Conservation (phyloP, 2,888 invertebrate genomes). For the Gymnoscelis rufifasciata region DNA sequence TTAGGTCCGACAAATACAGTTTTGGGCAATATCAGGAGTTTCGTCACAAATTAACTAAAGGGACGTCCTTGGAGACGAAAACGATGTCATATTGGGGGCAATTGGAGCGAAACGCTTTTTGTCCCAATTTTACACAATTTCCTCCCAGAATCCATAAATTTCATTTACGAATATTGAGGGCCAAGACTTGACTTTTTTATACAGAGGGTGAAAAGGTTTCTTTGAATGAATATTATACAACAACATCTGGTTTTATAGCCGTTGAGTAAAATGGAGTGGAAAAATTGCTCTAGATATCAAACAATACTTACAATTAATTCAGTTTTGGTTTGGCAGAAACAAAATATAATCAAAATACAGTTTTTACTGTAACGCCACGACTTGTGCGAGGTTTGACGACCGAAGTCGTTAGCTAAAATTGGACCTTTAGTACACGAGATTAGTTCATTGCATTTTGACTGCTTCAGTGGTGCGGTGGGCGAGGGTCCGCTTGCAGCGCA, state of each 20-base stretch:
- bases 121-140: constrained; percentile 9
- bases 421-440: not conserved
- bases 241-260: not conserved
- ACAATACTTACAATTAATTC: no score
- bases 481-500: no score
- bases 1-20: constrained; percentile 3
- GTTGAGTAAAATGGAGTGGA: not conserved
- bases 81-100: constrained; percentile 12
- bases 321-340: no score
- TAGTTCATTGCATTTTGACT: no score
- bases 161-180: constrained; percentile 7
- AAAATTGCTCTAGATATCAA: no score
- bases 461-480: no score
- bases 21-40: constrained; percentile 10
- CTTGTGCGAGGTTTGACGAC: not conserved
- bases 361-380: no score
- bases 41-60: constrained; percentile 17
- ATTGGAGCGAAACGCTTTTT: constrained; percentile 17
- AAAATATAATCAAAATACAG: no score
- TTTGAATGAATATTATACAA: not conserved
- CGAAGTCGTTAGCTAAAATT: constrained; percentile 1
- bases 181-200: constrained; percentile 5
- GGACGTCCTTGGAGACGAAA: constrained; percentile 13
- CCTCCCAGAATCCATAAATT: constrained; percentile 6
- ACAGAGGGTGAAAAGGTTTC: not conserved